phyloP scores from a whole-genome alignment of 37 sponge, comb jelly and placozoan species.

The Ephydatia muelleri region DNA sequence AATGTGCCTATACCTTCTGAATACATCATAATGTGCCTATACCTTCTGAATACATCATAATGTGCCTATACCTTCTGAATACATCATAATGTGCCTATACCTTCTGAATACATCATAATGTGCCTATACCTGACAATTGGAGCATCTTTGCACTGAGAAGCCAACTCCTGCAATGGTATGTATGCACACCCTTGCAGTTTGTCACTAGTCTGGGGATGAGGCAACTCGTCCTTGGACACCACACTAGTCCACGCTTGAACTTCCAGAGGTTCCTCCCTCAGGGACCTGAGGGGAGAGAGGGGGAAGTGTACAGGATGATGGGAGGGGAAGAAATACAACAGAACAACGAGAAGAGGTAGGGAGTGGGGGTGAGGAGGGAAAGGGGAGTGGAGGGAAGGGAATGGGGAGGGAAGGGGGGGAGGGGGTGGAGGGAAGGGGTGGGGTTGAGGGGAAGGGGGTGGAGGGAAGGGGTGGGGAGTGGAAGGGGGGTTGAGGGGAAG shows the following conservation, averaged over 20 bases:
- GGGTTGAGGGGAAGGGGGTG: too few species aligned
- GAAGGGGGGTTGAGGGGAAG: background rate
- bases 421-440: too few species aligned
- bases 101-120: background rate
- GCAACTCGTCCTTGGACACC: background rate
- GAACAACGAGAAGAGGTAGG: too few species aligned
- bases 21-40: background rate
- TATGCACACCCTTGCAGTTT: constrained; percentile 55
- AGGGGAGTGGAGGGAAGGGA: background rate
- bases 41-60: background rate
- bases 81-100: background rate
- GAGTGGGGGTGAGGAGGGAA: background rate
- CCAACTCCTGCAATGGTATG: constrained; percentile 27
- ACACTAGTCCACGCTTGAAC: constrained; percentile 72
- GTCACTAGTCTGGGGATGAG: constrained; percentile 53
- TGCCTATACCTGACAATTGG: background rate
- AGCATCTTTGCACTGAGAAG: background rate
- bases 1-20: background rate
- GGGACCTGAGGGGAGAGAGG: constrained; percentile 56
- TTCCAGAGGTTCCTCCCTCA: constrained; percentile 80
- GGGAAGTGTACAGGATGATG: background rate
- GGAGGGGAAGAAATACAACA: background rate
- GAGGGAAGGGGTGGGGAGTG: background rate
- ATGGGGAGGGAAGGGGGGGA: background rate
- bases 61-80: background rate